Percentiles rank a stretch among this genome's conserved stretches.
Conservation (phyloP, 2,797 vertebrate genomes). For the Darevskia mixta region DNA sequence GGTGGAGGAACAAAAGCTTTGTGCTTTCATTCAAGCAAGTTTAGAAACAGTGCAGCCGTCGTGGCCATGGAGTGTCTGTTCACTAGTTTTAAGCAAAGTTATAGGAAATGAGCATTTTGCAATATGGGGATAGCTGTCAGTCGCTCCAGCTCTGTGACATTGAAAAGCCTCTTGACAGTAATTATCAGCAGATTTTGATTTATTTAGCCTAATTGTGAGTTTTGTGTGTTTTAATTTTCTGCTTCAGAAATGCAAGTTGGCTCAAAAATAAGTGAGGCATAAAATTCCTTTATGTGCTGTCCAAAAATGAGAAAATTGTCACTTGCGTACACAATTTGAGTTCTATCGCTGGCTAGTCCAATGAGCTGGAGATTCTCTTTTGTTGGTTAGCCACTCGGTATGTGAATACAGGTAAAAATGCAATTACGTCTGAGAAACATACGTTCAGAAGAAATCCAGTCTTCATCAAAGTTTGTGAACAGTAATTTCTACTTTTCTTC, state of each 20-base stretch:
- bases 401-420: slow-evolving; percentile 29
- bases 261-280: slow-evolving; percentile 60
- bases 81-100: slow-evolving; percentile 44
- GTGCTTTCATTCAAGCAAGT: slow-evolving; percentile 46
- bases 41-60: slow-evolving; percentile 64
- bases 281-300: slow-evolving; percentile 47
- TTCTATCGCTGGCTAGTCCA: slow-evolving; percentile 48
- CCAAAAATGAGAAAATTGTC: slow-evolving; percentile 59
- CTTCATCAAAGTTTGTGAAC: slow-evolving; percentile 53
- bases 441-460: slow-evolving; percentile 29
- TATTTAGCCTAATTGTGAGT: slow-evolving; percentile 69
- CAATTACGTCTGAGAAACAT: slow-evolving; percentile 36
- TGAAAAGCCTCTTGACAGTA: slow-evolving; percentile 67
- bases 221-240: slow-evolving; percentile 76
- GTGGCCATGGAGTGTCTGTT: slow-evolving; percentile 65
- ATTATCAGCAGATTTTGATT: slow-evolving; percentile 57
- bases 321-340: slow-evolving; percentile 43
- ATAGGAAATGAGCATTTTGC: slow-evolving; percentile 43
- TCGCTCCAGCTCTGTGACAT: slow-evolving; percentile 51
- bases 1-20: slow-evolving; percentile 48
- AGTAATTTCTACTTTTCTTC: slow-evolving; percentile 61
- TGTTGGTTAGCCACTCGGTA: not conserved
- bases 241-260: slow-evolving; percentile 72
- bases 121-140: slow-evolving; percentile 51
- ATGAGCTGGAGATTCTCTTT: slow-evolving; percentile 39